Evolutionary conservation across 1,140 invertebrate species (phyloP), one percentile per base, ranked within the genome.

Genomic region (Lysiphlebus fabarum): DNA sequence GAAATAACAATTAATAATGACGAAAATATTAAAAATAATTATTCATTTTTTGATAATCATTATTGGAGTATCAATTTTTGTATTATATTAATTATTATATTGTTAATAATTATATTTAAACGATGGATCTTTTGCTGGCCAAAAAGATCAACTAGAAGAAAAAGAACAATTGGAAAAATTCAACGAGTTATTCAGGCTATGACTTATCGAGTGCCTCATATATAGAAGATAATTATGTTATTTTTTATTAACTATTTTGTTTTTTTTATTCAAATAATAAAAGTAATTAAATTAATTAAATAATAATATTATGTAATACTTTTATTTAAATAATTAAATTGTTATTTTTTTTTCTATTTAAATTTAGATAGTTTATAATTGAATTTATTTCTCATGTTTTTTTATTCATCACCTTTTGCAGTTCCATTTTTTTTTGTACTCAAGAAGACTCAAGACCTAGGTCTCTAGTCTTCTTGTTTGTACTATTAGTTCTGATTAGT

Each of bases 131-230:
- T 62, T 51, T 69, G 69, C 49, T 59, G 62, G 36, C 62, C 66
- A 6, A 78, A 70, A 63, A 67, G 74, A 38, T 68, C 70, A 61
- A 70, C 71, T 33, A 65, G 76, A 54, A 74, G 77, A 65, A 78
- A 74, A 69, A 65, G 74, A 61, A 59, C 67, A 7, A 68, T 76
- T 12, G 67, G 71, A 37, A 71, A 67, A 67, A 59, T 80, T 50
- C 72, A 75, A n/a, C 70, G 75, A 62, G 69, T 75, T 6, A 76
- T 80, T 61, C 77, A 77, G 64, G 71, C 73, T 4, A 73, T 79
- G 53, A 68, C 77, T 45, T 74, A 71, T 44, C 71, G 71, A 73
- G 75, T 78, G 68, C 74, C 72, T 67, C 71, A 71, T 61, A 72
- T 77, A 62, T 80, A 70, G 66, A 43, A 58, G 54, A 38, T 38